phyloP scores from a whole-genome alignment of 2,797 vertebrate species.

The Myiothlypis chrysogaster region DNA sequence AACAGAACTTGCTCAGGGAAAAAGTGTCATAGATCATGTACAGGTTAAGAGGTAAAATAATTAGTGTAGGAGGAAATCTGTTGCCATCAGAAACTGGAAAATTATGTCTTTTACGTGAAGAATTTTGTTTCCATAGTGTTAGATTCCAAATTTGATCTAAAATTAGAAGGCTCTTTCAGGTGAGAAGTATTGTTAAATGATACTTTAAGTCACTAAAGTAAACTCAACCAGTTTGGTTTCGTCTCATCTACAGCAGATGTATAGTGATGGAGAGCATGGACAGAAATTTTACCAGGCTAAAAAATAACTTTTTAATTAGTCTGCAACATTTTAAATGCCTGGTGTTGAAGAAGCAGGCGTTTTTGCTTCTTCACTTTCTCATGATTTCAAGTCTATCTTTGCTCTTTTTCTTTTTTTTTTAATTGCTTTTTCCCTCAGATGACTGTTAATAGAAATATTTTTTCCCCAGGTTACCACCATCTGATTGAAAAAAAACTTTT shows the following conservation, averaged over 20 bases:
- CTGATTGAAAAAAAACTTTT: neutral
- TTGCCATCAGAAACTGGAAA: neutral
- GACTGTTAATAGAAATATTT: neutral
- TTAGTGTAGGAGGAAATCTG: neutral
- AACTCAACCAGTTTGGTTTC: neutral
- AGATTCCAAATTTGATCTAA: neutral
- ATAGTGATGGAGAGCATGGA: neutral
- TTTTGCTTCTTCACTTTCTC: neutral
- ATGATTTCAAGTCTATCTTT: neutral
- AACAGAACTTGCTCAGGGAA: slow-evolving; percentile 1
- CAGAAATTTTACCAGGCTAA: neutral
- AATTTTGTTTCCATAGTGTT: neutral
- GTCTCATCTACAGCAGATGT: neutral
- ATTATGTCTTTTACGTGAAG: neutral
- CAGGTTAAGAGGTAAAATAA: neutral
- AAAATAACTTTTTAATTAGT: neutral
- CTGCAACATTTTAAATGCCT: neutral
- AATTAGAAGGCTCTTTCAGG: neutral
- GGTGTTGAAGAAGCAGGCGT: neutral
- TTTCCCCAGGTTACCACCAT: neutral
- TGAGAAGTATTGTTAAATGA: neutral
- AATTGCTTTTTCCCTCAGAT: neutral
- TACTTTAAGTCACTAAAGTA: neutral
- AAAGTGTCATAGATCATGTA: neutral
- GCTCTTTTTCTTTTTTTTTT: no score